phyloP scores from a whole-genome alignment of 2,888 invertebrate species.

The Polyommatus icarus region DNA sequence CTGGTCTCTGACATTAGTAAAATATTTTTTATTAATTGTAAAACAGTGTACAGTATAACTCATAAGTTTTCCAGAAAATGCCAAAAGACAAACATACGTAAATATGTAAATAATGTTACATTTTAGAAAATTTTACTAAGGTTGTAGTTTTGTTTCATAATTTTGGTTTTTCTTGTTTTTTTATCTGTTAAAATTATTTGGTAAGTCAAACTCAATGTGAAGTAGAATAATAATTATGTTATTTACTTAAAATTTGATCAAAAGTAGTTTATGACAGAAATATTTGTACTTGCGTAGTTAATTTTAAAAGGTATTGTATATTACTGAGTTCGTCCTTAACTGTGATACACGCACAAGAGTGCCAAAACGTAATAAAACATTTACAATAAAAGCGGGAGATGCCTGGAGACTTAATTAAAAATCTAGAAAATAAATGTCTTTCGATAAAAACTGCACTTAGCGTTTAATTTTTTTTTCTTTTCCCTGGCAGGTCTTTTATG shows the following conservation, averaged over 20 bases:
- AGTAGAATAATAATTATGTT: background rate
- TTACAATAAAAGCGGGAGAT: background rate
- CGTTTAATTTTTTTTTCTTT: too few species aligned
- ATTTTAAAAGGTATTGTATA: background rate
- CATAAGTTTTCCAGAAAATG: background rate
- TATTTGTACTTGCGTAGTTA: background rate
- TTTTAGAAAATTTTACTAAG: background rate
- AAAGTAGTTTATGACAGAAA: background rate
- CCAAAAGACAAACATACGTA: background rate
- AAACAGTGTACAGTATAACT: background rate
- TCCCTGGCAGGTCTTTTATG: too few species aligned
- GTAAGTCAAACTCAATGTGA: background rate
- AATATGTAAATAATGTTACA: background rate
- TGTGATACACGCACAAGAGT: constrained; percentile 15
- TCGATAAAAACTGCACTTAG: too few species aligned
- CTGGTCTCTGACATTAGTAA: too few species aligned
- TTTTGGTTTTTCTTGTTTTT: too few species aligned
- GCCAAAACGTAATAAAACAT: background rate
- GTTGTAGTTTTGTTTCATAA: background rate
- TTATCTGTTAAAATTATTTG: background rate
- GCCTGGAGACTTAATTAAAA: too few species aligned
- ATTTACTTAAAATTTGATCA: background rate
- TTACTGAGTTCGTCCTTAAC: background rate
- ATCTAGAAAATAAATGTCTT: too few species aligned
- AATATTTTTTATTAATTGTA: too few species aligned